Base-by-base conservation (phyloP, 2,797 vertebrate species). In the Bovichtus variegatus region DNA sequence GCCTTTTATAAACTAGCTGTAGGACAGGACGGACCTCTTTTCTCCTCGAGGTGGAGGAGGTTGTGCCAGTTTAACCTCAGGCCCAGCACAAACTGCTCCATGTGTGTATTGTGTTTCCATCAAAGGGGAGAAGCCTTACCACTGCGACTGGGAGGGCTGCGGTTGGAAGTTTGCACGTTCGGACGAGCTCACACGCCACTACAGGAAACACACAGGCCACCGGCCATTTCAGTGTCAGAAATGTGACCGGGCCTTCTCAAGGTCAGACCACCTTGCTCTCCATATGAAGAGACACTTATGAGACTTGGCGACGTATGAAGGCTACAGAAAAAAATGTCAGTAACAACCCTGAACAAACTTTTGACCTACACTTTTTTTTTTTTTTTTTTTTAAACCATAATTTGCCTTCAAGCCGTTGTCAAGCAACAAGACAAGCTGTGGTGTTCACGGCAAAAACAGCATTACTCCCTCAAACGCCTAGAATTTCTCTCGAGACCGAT, bases 121-220 rank as follows among this genome's bases (percentile, higher is more conserved):
- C 83, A 83, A 71, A 96, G 96, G 96, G 81, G 96, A 96, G 90
- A 96, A 96, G 94, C 96, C 96, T 40, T 96, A 96, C 92, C 95
- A 96, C 91, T 96, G 96, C 76, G 95, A 96, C 90, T 96, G 96
- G 96, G 96, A 96, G 78, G 96, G 96, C 75, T 96, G 96, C 11
- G 96, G 96, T 72, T 96, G 96, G 96, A 96, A 96, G 90, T 96
- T 96, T 77, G 96, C 96, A 72, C 95, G 96, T 82, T 96, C 96
- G 0, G 96, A 96, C 57, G 96, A 96, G 87, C 94, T 96, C 68
- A 96, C 96, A 18, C 93, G 96, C 72, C 96, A 96, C 89, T 96
- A 96, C 92, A 90, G 96, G 90, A 96, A 96, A 57, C 96, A 96
- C 91, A 96, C 96, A 0, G 96, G 96, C 69, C 94, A 95, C 83